Conservation (phyloP, 2,797 vertebrate genomes). For the Neosilurus hyrtlii region DNA sequence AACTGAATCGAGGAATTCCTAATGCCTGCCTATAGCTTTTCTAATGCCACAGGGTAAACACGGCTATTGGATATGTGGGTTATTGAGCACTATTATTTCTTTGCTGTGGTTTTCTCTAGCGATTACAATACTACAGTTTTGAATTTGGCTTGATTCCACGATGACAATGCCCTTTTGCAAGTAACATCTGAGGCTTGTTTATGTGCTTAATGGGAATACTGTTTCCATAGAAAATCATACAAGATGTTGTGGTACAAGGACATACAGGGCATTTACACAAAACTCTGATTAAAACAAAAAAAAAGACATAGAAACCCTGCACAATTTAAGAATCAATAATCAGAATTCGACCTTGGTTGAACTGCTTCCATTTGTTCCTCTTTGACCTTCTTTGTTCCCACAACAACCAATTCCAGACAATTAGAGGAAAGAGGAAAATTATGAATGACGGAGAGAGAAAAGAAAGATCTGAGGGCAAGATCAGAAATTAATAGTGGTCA, state of each 20-base stretch:
- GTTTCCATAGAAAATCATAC: neutral
- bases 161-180: neutral
- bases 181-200: constrained; percentile 19
- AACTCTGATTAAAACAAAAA: neutral
- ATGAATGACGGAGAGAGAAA: constrained; percentile 19
- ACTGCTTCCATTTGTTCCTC: constrained; percentile 2
- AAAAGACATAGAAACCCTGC: neutral
- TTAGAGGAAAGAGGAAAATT: constrained; percentile 1
- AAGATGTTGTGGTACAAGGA: neutral
- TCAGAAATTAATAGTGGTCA: constrained; percentile 53
- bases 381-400: constrained; percentile 15
- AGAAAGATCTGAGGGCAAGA: constrained; percentile 14
- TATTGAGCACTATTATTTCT: neutral
- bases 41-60: neutral
- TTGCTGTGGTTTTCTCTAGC: neutral
- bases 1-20: neutral
- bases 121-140: neutral
- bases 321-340: constrained; percentile 2
- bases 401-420: constrained; percentile 22
- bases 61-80: neutral
- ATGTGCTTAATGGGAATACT: neutral
- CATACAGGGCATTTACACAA: neutral
- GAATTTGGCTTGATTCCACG: neutral
- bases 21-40: neutral
- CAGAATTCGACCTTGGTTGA: neutral